phyloP scores from a whole-genome alignment of 2,797 vertebrate genomes.

The Premnoplex brunnescens region DNA sequence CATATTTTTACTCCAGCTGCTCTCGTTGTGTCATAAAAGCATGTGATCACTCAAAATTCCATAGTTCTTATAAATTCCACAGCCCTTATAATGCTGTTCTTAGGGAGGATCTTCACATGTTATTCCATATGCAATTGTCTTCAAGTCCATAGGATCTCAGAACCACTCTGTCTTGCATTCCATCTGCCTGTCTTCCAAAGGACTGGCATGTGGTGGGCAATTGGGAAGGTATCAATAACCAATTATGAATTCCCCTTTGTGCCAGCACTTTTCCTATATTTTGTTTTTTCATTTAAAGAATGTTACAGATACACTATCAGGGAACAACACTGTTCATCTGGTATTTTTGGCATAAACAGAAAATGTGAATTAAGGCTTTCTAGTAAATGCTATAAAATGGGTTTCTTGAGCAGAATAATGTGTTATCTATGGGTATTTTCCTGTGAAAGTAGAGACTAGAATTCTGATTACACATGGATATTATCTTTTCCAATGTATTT shows the following conservation, averaged over 20 bases:
- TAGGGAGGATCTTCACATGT: neutral
- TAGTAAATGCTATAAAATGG: constrained; percentile 26
- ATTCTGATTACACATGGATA: constrained; percentile 44
- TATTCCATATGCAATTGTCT: neutral
- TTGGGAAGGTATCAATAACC: neutral
- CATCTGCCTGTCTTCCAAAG: neutral
- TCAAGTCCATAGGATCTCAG: neutral
- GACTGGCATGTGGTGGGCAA: neutral
- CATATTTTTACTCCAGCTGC: neutral
- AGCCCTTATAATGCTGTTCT: neutral
- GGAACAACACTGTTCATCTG: neutral
- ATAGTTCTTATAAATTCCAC: too few species aligned
- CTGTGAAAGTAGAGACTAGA: constrained; percentile 17
- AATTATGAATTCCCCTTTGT: neutral
- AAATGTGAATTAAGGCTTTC: neutral
- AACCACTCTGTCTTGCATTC: neutral
- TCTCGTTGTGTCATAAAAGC: neutral
- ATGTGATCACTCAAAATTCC: neutral
- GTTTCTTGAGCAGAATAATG: constrained; percentile 35
- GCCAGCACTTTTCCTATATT: neutral
- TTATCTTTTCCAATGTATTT: constrained; percentile 41
- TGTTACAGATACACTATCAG: neutral
- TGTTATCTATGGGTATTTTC: constrained; percentile 40
- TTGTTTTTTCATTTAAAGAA: neutral
- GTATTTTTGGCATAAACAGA: neutral